Evolutionary conservation across 2,888 invertebrate species (phyloP).

Genomic region (Cryptocephalus moraei): DNA sequence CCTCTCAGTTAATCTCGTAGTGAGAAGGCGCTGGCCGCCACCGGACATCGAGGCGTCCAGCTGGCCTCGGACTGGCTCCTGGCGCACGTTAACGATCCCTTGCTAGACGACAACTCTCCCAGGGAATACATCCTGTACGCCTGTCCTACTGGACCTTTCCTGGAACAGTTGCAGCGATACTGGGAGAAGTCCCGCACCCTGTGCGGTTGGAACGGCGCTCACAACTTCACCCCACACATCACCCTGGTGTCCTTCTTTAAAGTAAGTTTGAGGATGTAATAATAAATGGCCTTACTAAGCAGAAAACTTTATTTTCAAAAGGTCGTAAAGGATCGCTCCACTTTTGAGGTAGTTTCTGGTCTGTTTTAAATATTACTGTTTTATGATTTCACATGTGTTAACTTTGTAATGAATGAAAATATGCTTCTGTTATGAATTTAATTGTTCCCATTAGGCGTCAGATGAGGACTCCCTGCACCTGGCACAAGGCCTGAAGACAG

Average conservation of each 20-base stretch:
- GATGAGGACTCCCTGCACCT: constrained; percentile 63
- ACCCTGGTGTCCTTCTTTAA: constrained; percentile 84
- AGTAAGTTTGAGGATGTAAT: constrained; percentile 38
- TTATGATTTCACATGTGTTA: no score
- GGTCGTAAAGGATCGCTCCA: no score
- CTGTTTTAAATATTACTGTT: background rate
- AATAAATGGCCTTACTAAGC: no score
- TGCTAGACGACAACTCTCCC: constrained; percentile 63
- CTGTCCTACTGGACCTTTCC: constrained; percentile 69
- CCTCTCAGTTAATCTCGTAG: constrained; percentile 31
- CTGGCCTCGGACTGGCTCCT: constrained; percentile 85
- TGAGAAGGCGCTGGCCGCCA: constrained; percentile 82
- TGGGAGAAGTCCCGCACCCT: constrained; percentile 65
- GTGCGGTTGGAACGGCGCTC: constrained; percentile 83
- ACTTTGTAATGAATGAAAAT: no score
- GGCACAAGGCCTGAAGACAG: constrained; percentile 59
- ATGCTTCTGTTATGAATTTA: no score
- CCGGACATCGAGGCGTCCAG: constrained; percentile 79
- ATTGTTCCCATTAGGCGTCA: constrained; percentile 48
- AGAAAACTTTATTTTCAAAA: no score
- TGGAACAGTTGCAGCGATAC: constrained; percentile 63
- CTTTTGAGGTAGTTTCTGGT: no score
- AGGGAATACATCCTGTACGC: constrained; percentile 82
- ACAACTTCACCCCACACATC: constrained; percentile 83
- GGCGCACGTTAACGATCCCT: constrained; percentile 79